A percentile compares a stretch with the other conserved stretches of the same genome.
Evolutionary conservation across 37 sponge, comb jelly and placozoan genomes (phyloP).

Genomic region (Petrosia ficiformis): DNA sequence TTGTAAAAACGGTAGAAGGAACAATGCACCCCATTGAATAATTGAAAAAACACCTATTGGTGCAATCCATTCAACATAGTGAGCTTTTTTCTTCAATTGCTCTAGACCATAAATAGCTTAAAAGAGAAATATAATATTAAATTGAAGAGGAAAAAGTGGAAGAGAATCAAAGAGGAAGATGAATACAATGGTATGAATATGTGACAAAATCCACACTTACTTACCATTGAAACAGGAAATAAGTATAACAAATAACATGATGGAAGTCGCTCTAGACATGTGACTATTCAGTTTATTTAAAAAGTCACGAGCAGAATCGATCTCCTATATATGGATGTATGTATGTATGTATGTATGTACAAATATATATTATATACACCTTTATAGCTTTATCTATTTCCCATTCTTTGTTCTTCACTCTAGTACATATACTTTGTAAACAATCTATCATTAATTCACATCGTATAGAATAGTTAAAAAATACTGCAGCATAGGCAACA

Average conservation of each 20-base stretch:
- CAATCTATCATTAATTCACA: background rate
- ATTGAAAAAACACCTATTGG: constrained; percentile 18
- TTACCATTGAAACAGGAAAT: background rate
- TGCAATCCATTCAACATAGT: background rate
- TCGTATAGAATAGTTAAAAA: background rate
- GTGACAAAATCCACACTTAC: background rate
- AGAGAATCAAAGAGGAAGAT: background rate
- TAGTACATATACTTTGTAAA: background rate
- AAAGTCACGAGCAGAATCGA: background rate
- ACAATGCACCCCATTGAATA: constrained; percentile 32
- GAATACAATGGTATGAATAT: background rate
- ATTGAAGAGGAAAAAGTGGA: background rate
- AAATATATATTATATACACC: no score
- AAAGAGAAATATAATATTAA: background rate
- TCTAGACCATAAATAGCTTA: background rate
- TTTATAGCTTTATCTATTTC: no score
- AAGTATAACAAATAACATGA: background rate
- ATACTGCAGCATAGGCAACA: background rate
- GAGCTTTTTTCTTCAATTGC: background rate
- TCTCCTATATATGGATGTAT: no score
- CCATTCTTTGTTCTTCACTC: no score
- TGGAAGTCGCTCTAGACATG: no score
- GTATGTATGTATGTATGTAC: no score
- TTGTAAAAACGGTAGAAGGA: constrained; percentile 48
- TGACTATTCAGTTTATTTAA: background rate